Conservation (phyloP, 1,140 invertebrate genomes). For the Prorops nasuta region DNA sequence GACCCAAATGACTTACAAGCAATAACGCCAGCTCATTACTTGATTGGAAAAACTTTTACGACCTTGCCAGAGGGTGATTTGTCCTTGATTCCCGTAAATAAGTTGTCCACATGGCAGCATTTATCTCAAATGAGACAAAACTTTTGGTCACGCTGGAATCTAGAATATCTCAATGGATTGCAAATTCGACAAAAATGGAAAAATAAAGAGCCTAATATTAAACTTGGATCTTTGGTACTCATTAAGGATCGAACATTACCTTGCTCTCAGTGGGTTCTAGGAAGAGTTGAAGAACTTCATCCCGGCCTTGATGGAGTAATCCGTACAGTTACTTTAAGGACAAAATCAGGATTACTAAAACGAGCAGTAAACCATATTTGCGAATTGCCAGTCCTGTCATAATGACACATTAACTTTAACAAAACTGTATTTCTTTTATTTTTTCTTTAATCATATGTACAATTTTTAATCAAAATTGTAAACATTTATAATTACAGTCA, state of each 20-base stretch:
- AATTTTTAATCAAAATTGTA: no score
- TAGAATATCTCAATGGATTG: background rate
- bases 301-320: background rate
- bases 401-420: no score
- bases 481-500: no score
- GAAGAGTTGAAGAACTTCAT: background rate
- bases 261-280: constrained; percentile 1
- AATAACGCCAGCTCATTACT: constrained; percentile 33
- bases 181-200: constrained; percentile 5
- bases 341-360: no score
- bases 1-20: constrained; percentile 23
- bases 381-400: no score
- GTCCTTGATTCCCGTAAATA: background rate
- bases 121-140: background rate
- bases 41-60: constrained; percentile 13
- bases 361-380: no score
- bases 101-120: no score
- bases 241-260: constrained; percentile 3
- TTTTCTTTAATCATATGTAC: no score
- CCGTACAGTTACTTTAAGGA: background rate
- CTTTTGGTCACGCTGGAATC: background rate
- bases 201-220: background rate
- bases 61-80: constrained; percentile 1
- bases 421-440: no score
- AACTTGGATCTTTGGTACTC: constrained; percentile 4